A percentile compares a stretch with the other conserved stretches of the same genome.
phyloP scores from a whole-genome alignment of 2,888 invertebrate species.

The Trissolcus japonicus region DNA sequence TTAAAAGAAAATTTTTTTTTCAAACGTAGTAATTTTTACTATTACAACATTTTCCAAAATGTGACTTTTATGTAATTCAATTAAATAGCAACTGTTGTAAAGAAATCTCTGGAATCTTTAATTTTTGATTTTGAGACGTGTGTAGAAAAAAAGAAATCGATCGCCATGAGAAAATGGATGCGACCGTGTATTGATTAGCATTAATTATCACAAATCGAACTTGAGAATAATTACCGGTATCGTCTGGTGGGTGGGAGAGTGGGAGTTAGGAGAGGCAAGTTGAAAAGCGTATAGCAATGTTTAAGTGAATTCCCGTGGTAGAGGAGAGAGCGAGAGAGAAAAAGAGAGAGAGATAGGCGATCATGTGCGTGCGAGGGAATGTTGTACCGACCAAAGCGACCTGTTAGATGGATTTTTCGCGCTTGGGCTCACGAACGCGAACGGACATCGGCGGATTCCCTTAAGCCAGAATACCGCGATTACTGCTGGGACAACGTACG shows the following conservation, averaged over 20 bases:
- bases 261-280: not conserved
- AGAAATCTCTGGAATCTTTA: too few relatives aligned
- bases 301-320: slow-evolving; percentile 2
- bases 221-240: not conserved
- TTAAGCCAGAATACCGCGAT: slow-evolving; percentile 45
- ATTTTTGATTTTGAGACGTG: too few relatives aligned
- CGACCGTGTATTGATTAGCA: slow-evolving; percentile 4
- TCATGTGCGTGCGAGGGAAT: slow-evolving; percentile 22
- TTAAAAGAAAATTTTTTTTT: too few relatives aligned
- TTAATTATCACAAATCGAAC: slow-evolving; percentile 12
- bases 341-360: not conserved
- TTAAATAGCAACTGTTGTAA: too few relatives aligned
- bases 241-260: too few relatives aligned
- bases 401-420: slow-evolving; percentile 64
- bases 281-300: slow-evolving; percentile 6
- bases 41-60: too few relatives aligned
- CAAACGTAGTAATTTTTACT: too few relatives aligned
- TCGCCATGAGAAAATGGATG: too few relatives aligned
- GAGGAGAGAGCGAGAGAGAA: not conserved
- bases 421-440: slow-evolving; percentile 29
- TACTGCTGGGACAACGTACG: slow-evolving; percentile 22
- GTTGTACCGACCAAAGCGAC: slow-evolving; percentile 60
- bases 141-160: too few relatives aligned
- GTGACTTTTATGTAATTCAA: too few relatives aligned
- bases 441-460: slow-evolving; percentile 24